Conservation (phyloP, 1,140 invertebrate genomes). For the Bombus impatiens region DNA sequence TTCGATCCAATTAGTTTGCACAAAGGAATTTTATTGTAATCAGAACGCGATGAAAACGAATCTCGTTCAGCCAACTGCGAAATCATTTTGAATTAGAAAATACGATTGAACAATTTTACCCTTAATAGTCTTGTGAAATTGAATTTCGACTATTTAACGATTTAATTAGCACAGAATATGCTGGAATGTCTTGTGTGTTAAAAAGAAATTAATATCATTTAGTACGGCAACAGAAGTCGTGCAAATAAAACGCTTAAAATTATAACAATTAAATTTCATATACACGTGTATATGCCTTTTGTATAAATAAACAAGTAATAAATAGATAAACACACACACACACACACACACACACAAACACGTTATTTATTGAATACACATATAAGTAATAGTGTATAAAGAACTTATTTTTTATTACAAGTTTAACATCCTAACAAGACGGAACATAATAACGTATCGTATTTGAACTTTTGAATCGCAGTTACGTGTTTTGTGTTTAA, state of each 20-base stretch:
- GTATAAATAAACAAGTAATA: no score
- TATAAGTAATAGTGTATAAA: no score
- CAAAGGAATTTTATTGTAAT: slow-evolving; percentile 28
- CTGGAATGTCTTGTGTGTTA: no score
- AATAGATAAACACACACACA: rapidly evolving
- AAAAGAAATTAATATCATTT: no score
- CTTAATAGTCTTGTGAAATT: neutral
- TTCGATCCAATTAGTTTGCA: slow-evolving; percentile 51
- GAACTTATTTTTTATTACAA: no score
- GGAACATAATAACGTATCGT: no score
- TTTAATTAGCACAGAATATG: no score
- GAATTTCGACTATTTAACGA: neutral
- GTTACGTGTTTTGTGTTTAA: neutral
- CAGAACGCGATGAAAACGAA: neutral
- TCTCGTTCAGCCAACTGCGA: neutral
- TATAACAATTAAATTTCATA: no score
- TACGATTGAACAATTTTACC: neutral
- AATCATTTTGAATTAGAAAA: slow-evolving; percentile 16
- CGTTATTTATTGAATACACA: no score
- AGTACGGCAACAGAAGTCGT: no score
- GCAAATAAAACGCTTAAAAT: no score
- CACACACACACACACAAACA: rapidly evolving
- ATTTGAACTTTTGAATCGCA: neutral
- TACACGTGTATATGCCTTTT: no score
- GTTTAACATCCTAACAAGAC: neutral